Evolutionary conservation across 2,797 vertebrate genomes (phyloP).

Genomic region (Merluccius polli): DNA sequence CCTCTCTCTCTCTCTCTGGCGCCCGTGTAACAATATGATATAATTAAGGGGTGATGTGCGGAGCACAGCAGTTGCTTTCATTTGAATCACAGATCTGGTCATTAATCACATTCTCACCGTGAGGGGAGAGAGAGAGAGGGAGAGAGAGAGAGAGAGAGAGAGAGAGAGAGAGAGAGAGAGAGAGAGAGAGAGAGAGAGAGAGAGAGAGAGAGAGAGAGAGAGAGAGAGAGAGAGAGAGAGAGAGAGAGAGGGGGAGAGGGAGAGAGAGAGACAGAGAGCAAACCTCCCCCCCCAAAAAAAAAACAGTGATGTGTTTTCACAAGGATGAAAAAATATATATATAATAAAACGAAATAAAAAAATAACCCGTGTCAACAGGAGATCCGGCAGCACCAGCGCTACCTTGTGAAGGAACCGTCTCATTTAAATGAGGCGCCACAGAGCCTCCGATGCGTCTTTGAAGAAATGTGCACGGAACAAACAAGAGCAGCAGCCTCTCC

Average conservation of each 20-base stretch:
- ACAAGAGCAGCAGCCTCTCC: conserved; percentile 76
- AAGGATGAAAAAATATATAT: conserved; percentile 12
- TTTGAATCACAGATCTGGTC: conserved; percentile 68
- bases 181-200: no score
- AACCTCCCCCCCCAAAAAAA: conserved; percentile 46
- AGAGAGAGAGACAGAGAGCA: no score
- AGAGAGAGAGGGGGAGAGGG: no score
- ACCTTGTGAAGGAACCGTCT: conserved; percentile 68
- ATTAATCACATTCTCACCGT: conserved; percentile 72
- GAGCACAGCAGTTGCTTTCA: conserved; percentile 64
- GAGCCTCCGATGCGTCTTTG: conserved; percentile 70
- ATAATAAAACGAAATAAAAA: conserved; percentile 19
- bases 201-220: no score
- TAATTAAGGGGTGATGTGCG: conserved; percentile 72
- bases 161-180: no score
- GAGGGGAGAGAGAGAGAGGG: conserved; percentile 27
- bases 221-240: no score
- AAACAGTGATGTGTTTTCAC: conserved; percentile 62
- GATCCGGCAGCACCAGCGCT: conserved; percentile 44
- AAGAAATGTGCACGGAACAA: conserved; percentile 73
- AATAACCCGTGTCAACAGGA: conserved; percentile 77
- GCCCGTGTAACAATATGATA: conserved; percentile 47
- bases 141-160: no score
- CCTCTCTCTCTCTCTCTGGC: conserved; percentile 23
- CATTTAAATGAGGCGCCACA: conserved; percentile 76